Base-by-base conservation (phyloP, 2,113 vertebrate genomes). In the Hipposideros armiger region DNA sequence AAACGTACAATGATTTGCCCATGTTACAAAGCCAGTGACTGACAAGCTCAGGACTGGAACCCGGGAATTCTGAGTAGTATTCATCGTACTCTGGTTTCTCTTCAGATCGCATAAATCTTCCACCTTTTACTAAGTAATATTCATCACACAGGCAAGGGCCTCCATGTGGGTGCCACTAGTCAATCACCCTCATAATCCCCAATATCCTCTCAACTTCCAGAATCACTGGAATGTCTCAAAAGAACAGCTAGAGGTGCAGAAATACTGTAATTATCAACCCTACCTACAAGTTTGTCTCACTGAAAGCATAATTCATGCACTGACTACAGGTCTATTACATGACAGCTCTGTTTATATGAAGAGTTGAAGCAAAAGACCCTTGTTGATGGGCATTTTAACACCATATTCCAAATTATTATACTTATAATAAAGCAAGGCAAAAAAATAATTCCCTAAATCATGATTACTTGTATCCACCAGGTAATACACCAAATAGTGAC, bases 141-240 rank as follows among this genome's bases (percentile, higher is more conserved):
- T 36, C 36, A 36, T 36, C 36, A 36, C 10, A 50, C 47, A 50
- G 2, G 47, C 47, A 85, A 69, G 58, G 32, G 40, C n/a, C 42
- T 80, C 87, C 84, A 52, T 4, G 26, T 47, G 22, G 42, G 30
- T 2, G 16, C 74, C 42, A 69, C 60, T 52, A 52, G 45, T 26
- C 73, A 45, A 36, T 62, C 10, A 77, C 22, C 13, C n/a, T 69
- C 50, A 2, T 40, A 85, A 92, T 36, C 47, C 6, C 67, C 26
- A 81, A 89, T 13, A 89, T n/a, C 24, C 58, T 64, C 26, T 30
- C 13, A 94, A 86, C 10, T 26, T 67, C 24, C 69, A 86, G 45
- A 92, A 94, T 90, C 81, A 86, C 45, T 42, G n/a, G 36, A 86
- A 69, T 81, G 52, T 47, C 95, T 70, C 50, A 89, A 81, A 85